Evolutionary conservation across 2,113 vertebrate genomes (phyloP).

Genomic region (Propithecus coquereli): DNA sequence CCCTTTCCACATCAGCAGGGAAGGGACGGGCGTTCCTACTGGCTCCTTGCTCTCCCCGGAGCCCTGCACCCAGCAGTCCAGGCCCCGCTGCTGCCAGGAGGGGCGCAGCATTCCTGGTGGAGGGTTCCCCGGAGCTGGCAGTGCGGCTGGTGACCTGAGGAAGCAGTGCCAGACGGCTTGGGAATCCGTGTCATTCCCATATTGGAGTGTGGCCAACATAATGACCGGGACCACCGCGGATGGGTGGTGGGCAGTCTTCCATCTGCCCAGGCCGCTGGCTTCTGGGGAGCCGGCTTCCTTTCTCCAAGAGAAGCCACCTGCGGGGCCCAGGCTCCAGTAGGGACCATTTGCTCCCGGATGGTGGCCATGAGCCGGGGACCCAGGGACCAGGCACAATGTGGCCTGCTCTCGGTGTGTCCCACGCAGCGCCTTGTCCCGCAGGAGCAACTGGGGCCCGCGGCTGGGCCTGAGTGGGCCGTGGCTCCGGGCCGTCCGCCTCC

Average conservation of each 20-base stretch:
- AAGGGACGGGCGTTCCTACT: background rate
- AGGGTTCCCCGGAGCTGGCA: no score
- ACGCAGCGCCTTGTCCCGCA: background rate
- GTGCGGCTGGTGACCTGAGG: background rate
- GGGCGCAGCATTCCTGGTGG: background rate
- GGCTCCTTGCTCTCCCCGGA: background rate
- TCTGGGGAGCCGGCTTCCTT: background rate
- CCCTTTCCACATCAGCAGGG: background rate
- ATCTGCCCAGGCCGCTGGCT: no score
- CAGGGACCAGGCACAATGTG: background rate
- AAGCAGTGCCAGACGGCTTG: background rate
- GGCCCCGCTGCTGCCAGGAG: background rate
- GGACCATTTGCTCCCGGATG: background rate
- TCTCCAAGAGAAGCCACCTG: background rate
- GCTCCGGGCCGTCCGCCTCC: background rate
- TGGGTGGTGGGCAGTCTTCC: background rate
- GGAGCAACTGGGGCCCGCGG: no score
- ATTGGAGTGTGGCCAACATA: background rate
- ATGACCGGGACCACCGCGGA: background rate
- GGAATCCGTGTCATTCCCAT: background rate
- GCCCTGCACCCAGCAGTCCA: background rate
- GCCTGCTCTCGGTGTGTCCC: background rate
- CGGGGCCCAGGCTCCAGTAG: background rate
- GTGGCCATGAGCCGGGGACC: background rate
- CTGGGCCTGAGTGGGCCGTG: background rate